Evolutionary conservation across 1,140 invertebrate genomes (phyloP), one percentile per base, ranked within the genome.

Genomic region (Drosophila busckii): DNA sequence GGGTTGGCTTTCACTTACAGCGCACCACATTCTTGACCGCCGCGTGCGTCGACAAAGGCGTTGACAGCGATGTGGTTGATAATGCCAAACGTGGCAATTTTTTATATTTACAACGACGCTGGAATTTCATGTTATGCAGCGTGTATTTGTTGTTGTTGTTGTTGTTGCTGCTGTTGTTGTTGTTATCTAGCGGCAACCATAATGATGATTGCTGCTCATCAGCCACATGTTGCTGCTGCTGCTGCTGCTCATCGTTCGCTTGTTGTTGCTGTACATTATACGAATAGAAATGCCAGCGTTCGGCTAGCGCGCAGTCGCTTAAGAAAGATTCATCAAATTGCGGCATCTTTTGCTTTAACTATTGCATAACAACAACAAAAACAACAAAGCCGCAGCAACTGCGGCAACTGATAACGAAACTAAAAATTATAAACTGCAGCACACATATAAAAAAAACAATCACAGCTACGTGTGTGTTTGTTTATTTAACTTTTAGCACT

Each of bases 321-420:
- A 85, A 59, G 49, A 85, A 85, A 73, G 83, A 70, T 61, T 85
- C 83, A 75, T 85, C 83, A 64, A 85, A 85, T 60, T 85, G 68
- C 50, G 83, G 83, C 83, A 85, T 84, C 12, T 34, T 28, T 9
- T n/a, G 12, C 13, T 25, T 44, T 44, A 29, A 7, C 6, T 10
- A 44, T 70, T 83, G 66, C 69, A 82, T 82, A 83, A 83, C 56
- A 35, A 26, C 53, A 50, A 40, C 37, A 41, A 17, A 28, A 38
- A 10, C 17, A 31, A 34, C 19, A 38, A 20, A 48, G 1, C 28
- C 2, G 8, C 29, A 34, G 26, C 50, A 26, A 34, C 26, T 37
- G 12, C 28, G 12, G n/a, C 22, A 32, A 13, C n/a, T n/a, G n/a
- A n/a, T n/a, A 45, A 7, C 26, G 23, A 22, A n/a, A 26, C 5